A percentile compares a stretch with the other conserved stretches of the same genome.
phyloP scores from a whole-genome alignment of 1,140 invertebrate species.

The Anastrepha ludens region DNA sequence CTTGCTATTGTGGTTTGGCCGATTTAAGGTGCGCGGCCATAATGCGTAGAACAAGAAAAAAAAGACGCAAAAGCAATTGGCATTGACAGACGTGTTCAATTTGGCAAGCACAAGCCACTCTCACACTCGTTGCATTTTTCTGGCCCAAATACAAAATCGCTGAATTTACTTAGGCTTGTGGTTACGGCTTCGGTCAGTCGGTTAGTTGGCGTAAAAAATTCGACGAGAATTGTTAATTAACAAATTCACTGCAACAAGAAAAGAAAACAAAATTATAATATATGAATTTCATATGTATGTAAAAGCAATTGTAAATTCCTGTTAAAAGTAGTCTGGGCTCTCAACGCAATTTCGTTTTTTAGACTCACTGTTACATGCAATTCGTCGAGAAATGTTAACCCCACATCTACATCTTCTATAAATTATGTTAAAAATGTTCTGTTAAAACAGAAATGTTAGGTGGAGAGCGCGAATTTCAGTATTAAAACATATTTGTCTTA shows the following conservation, averaged over 20 bases:
- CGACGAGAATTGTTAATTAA: neutral
- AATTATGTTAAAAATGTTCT: too few species aligned
- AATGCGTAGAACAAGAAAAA: neutral
- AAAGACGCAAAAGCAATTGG: neutral
- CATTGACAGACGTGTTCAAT: neutral
- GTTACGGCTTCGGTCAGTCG: neutral
- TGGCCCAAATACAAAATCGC: conserved; percentile 11
- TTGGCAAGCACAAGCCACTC: conserved; percentile 7
- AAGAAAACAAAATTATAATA: neutral
- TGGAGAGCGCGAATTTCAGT: too few species aligned
- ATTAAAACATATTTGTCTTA: too few species aligned
- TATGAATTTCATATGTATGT: neutral
- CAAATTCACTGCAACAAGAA: neutral
- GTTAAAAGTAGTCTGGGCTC: too few species aligned
- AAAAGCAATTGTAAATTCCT: too few species aligned
- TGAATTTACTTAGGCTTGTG: neutral
- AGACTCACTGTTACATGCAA: too few species aligned
- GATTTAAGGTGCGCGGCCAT: neutral
- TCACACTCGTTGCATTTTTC: neutral
- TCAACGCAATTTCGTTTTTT: too few species aligned
- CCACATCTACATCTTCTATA: too few species aligned
- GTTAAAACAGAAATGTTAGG: too few species aligned
- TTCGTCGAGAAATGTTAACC: too few species aligned
- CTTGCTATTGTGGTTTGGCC: neutral
- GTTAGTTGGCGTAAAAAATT: neutral